Evolutionary conservation across 1,140 invertebrate species (phyloP), one percentile per base, ranked within the genome.

Genomic region (Nebria ingens): DNA sequence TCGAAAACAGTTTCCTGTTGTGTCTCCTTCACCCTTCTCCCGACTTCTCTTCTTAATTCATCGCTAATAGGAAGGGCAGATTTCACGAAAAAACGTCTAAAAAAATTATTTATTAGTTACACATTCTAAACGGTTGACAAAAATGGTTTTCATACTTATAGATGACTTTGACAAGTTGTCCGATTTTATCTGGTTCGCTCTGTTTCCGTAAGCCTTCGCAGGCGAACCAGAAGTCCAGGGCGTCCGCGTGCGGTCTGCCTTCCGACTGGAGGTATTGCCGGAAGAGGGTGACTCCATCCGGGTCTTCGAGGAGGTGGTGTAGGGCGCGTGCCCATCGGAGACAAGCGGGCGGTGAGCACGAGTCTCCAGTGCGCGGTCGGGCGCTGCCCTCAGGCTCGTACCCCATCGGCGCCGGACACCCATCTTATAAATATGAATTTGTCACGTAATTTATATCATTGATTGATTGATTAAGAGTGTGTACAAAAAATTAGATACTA

Each of bases 151-250:
- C 73, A 71, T 56, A 85, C 83, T 82, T 88, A 74, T 91, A 85
- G 64, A 93, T 93, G 58, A 84, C 82, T 72, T 84, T 84, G 62
- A 91, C 84, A 64, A 91, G 77, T 68, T 85, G 83, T 58, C 82
- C 79, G 58, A 89, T 82, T 65, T 79, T 82, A 64, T 81, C 77
- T 2, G 79, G 79, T 69, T 88, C 83, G 57, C 77, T 75, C 65
- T 89, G 83, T 65, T 86, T 84, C 64, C 90, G 89, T 55, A 93
- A 79, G 15, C 92, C 92, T 68, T 91, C 85, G 71, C 91, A 93
- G 45, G 90, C 91, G 73, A 93, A 93, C 81, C 89, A 92, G 73
- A 94, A 94, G 66, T 90, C 84, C 58, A 94, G 79, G 34, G 84
- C 78, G 70, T 87, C 84, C 52, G 84, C 81, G 69, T 87, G 82